Percentiles rank a stretch among this genome's conserved stretches.
Evolutionary conservation across 2,113 vertebrate species (phyloP).

Genomic region (Perca schrenkii): DNA sequence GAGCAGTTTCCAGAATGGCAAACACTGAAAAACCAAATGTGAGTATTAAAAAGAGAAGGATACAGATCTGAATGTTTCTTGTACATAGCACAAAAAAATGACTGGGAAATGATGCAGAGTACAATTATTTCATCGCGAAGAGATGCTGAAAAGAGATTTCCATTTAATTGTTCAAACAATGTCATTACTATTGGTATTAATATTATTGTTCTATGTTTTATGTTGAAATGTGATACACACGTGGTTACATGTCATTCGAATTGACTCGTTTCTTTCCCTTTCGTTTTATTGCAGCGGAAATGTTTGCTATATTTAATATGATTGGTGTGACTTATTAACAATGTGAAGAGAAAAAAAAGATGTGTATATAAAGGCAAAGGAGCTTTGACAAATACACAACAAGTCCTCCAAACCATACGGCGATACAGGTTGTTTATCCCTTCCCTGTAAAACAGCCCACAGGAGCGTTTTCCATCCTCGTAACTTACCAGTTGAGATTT

Average conservation of each 20-base stretch:
- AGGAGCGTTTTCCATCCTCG: too few relatives aligned
- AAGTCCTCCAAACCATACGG: too few relatives aligned
- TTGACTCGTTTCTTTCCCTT: slow-evolving; percentile 28
- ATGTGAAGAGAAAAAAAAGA: slow-evolving; percentile 56
- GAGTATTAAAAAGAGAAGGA: slow-evolving; percentile 32
- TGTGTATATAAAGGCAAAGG: slow-evolving; percentile 50
- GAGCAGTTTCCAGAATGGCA: slow-evolving; percentile 33
- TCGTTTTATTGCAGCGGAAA: slow-evolving; percentile 59
- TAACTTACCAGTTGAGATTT: too few relatives aligned
- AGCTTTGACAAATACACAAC: slow-evolving; percentile 18
- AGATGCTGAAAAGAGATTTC: slow-evolving; percentile 81
- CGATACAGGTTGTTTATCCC: too few relatives aligned
- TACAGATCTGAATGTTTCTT: slow-evolving; percentile 76
- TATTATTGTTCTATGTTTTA: slow-evolving; percentile 64
- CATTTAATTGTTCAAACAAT: slow-evolving; percentile 45
- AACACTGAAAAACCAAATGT: slow-evolving; percentile 68
- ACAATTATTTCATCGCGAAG: slow-evolving; percentile 23
- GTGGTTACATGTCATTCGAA: slow-evolving; percentile 59
- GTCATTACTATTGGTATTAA: slow-evolving; percentile 54
- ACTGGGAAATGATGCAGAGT: slow-evolving; percentile 18
- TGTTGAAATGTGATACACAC: slow-evolving; percentile 67
- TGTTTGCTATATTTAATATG: slow-evolving; percentile 77
- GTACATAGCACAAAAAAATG: slow-evolving; percentile 38
- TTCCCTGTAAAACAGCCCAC: too few relatives aligned
- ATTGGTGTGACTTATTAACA: slow-evolving; percentile 73